Evolutionary conservation across 2,797 vertebrate genomes (phyloP), one percentile per base, ranked within the genome.

Genomic region (Glyptemys insculpta): DNA sequence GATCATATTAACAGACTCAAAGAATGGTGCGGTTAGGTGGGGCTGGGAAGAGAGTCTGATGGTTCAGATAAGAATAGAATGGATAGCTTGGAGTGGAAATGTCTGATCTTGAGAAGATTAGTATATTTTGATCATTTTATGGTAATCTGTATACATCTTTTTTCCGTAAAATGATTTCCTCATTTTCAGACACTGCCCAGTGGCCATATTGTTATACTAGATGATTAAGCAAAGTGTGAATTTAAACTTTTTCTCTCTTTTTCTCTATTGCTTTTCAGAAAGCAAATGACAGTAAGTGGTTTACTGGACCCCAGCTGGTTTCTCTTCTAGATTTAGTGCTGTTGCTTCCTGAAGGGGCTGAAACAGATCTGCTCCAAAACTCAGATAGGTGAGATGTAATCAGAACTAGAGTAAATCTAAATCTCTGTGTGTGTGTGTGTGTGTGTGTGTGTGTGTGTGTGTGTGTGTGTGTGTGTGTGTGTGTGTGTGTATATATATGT

Each of bases 361-460:
- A 99, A 96, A 99, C 98, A 2, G 98, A 99, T 98, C 97, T 99
- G 94, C 98, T 99, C 21, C 98, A 99, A 85, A 98, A 98, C 54
- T 99, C 99, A 95, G 99, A 99, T 96, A 99, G 98, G 99, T 99
- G 85, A 98, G 98, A 53, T 94, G 53, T 80, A 80, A 87, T 85
- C 14, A 12, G 29, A 68, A 16, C 47, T 81, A 50, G 72, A 14
- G 11, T 72, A 68, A 23, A 29, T 78, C 25, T 23, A 27, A 80
- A 31, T 57, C 2, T 56, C 4, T 56, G 27, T 27, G 12, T 57
- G 3, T 56, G 21, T 25, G 25, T 56, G 9, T 56, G 25, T 10
- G 4, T 25, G 25, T 56, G 9, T 56, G 25, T 10, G 4, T 44
- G 41, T 44, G 41, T 41, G 5, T 54, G 21, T 25, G 27, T 27